These are phyloP conservation scores for Zaprionus camerounensis DNA, from an alignment of 1,140 invertebrate species.

Conservation along the genomic window DNA sequence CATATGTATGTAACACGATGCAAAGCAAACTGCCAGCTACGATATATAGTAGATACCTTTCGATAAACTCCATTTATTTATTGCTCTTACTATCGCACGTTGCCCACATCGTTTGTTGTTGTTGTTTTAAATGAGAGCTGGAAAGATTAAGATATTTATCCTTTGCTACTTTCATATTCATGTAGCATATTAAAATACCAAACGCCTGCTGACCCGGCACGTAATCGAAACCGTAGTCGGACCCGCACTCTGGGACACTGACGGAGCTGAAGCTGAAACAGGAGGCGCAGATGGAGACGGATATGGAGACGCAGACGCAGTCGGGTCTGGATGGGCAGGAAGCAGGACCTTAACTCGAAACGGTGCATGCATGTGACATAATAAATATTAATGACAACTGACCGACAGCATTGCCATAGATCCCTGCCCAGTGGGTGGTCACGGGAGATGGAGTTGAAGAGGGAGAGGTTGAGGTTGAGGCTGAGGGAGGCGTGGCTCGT, in stretches of 20 bases:
- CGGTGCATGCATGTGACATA: conserved; percentile 70
- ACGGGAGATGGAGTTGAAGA: background rate
- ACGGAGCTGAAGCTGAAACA: conserved; percentile 2
- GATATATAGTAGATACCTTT: background rate
- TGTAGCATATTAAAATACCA: conserved; percentile 59
- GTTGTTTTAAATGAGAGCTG: conserved; percentile 12
- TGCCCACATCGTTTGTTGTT: background rate
- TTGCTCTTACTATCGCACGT: background rate
- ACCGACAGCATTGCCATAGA: conserved; percentile 57
- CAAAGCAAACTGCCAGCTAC: too few species aligned
- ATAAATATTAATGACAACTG: conserved; percentile 80
- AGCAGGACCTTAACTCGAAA: conserved; percentile 29
- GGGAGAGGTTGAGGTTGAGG: background rate
- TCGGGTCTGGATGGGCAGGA: conserved; percentile 15
- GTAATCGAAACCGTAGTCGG: conserved; percentile 39
- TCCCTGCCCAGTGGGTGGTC: conserved; percentile 52
- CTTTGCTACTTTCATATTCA: conserved; percentile 51
- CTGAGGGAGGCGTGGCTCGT: conserved; percentile 3
- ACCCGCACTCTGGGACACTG: conserved; percentile 21
- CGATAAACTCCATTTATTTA: background rate
- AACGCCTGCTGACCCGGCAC: conserved; percentile 46
- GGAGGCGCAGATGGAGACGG: conserved; percentile 13
- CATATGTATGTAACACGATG: background rate
- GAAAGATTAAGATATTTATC: conserved; percentile 30
- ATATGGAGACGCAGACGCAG: conserved; percentile 22